These are phyloP conservation scores for Hoplostethus atlanticus DNA, from an alignment of 2,797 vertebrate species.

Conservation along the genomic window DNA sequence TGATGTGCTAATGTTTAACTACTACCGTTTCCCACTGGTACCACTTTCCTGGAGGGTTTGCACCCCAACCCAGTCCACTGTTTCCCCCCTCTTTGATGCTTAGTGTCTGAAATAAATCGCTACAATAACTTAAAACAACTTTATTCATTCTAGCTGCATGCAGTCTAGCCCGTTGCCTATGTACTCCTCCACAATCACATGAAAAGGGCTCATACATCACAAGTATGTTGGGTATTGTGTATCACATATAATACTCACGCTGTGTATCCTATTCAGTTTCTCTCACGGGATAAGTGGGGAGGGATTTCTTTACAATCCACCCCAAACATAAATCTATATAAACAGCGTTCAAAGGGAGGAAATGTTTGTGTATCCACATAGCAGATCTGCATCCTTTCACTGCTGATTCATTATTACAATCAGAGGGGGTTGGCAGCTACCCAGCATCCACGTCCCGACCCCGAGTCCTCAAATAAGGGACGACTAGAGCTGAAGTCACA, in stretches of 20 bases:
- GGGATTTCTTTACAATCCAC: slow-evolving; percentile 6
- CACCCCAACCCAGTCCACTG: too few relatives aligned
- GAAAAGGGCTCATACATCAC: too few relatives aligned
- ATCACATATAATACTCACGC: background rate
- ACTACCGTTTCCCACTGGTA: too few relatives aligned
- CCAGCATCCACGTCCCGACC: slow-evolving; percentile 47
- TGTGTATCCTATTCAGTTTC: background rate
- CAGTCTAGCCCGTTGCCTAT: background rate
- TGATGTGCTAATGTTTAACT: too few relatives aligned
- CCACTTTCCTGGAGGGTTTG: too few relatives aligned
- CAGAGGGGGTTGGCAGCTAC: slow-evolving; percentile 32
- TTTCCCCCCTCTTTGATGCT: too few relatives aligned
- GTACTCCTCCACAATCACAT: too few relatives aligned
- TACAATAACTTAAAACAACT: background rate
- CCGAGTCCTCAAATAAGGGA: slow-evolving; percentile 45
- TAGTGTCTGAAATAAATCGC: too few relatives aligned
- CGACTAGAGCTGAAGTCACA: slow-evolving; percentile 62
- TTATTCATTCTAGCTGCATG: background rate
- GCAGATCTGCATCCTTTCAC: slow-evolving; percentile 16
- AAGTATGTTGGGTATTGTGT: too few relatives aligned
- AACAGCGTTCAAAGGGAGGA: slow-evolving; percentile 10
- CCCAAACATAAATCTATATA: slow-evolving; percentile 3
- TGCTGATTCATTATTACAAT: slow-evolving; percentile 23
- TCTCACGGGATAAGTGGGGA: background rate
- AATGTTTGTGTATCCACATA: background rate